These are phyloP conservation scores for Siniperca scherzeri DNA, from an alignment of 2,797 vertebrate genomes.

Conservation along the genomic window DNA sequence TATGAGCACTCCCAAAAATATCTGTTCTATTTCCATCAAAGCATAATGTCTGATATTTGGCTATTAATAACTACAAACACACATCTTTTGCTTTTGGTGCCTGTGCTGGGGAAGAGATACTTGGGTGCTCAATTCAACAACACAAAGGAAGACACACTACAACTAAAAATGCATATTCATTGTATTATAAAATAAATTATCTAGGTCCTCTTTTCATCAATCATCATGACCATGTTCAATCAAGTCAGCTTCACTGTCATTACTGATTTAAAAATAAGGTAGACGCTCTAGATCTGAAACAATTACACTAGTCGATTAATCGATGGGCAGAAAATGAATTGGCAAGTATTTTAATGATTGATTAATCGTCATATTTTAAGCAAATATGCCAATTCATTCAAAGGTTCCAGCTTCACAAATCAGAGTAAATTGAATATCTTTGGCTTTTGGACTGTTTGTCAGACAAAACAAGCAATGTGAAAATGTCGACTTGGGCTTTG, in stretches of 20 bases:
- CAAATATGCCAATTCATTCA: neutral
- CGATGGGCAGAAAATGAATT: neutral
- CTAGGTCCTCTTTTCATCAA: neutral
- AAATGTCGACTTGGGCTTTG: neutral
- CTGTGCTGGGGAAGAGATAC: slow-evolving; percentile 7
- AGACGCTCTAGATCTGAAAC: slow-evolving; percentile 2
- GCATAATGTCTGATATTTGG: slow-evolving; percentile 48
- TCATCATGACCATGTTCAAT: neutral
- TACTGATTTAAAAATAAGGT: slow-evolving; percentile 10
- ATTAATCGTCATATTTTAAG: neutral
- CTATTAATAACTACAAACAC: slow-evolving; percentile 70
- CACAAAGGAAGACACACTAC: slow-evolving; percentile 29
- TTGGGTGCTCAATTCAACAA: neutral
- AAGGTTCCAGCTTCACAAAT: neutral
- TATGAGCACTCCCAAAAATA: slow-evolving; percentile 66
- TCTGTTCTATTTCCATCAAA: slow-evolving; percentile 65
- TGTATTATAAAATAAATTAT: neutral
- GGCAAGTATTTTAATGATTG: neutral
- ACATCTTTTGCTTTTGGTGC: slow-evolving; percentile 22
- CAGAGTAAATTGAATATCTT: neutral
- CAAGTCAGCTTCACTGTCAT: neutral
- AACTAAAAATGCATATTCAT: slow-evolving; percentile 14
- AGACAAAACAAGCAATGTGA: neutral
- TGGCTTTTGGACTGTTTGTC: neutral
- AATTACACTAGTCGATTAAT: neutral